phyloP scores from a whole-genome alignment of 2,113 vertebrate species.

The Cololabis saira region DNA sequence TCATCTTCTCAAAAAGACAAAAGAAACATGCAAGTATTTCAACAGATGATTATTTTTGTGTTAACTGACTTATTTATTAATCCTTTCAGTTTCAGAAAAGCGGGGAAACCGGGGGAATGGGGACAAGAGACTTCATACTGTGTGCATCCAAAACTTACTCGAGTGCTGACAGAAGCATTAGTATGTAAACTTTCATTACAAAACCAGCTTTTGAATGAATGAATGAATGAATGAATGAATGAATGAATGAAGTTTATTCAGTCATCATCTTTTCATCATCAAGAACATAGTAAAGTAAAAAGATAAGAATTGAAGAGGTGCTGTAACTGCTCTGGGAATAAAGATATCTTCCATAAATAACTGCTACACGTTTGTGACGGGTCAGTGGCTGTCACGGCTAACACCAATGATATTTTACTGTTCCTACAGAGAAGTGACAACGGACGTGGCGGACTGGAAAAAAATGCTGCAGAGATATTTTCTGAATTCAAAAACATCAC shows the following conservation, averaged over 20 bases:
- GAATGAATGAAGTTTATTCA: too few species aligned
- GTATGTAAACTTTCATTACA: slow-evolving; percentile 37
- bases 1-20: too few species aligned
- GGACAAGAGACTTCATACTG: background rate
- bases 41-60: background rate
- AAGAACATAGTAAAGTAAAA: background rate
- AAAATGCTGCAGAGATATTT: slow-evolving; percentile 27
- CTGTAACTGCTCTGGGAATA: too few species aligned
- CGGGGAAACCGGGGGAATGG: rapidly evolving
- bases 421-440: slow-evolving; percentile 58
- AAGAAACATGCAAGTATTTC: too few species aligned
- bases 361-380: background rate
- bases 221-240: too few species aligned
- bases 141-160: slow-evolving; percentile 23
- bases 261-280: too few species aligned
- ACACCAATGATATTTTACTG: background rate
- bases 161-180: background rate
- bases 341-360: too few species aligned
- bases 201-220: background rate
- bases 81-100: rapidly evolving
- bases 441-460: slow-evolving; percentile 52
- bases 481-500: slow-evolving; percentile 22
- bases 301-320: background rate
- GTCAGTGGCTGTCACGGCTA: background rate
- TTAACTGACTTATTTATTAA: background rate